phyloP scores from a whole-genome alignment of 2,113 vertebrate species.

The Pluvialis apricaria region DNA sequence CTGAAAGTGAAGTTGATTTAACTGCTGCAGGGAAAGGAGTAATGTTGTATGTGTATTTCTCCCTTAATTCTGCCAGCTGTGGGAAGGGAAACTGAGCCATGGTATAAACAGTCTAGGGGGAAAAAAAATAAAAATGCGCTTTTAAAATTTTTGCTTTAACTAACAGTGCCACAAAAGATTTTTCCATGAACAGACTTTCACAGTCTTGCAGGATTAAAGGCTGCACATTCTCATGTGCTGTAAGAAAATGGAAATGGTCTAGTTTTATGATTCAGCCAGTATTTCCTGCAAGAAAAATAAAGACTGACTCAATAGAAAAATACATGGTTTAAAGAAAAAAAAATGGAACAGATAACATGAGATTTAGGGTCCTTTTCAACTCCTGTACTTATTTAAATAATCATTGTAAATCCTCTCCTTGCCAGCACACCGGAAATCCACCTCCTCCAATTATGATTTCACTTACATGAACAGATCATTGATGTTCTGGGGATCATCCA shows the following conservation, averaged over 20 bases:
- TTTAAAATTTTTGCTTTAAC: background rate
- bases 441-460: background rate
- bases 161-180: background rate
- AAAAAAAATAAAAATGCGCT: background rate
- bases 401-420: background rate
- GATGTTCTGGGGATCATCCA: background rate
- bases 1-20: slow-evolving; percentile 78
- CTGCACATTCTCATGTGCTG: background rate
- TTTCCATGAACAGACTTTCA: background rate
- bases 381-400: background rate
- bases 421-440: background rate
- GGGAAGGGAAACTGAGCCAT: slow-evolving; percentile 97
- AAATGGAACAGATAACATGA: background rate
- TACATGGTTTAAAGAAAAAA: background rate
- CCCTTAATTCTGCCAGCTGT: slow-evolving; percentile 91
- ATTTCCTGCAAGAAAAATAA: background rate
- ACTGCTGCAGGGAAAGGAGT: slow-evolving; percentile 93
- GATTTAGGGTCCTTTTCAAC: background rate
- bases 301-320: background rate
- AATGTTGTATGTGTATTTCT: slow-evolving; percentile 99
- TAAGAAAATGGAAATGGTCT: background rate
- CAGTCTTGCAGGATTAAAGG: background rate
- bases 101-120: slow-evolving; percentile 88
- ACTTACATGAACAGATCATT: background rate
- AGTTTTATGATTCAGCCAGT: background rate